Conservation (phyloP, 2,888 invertebrate genomes). For the Diploptera punctata region DNA sequence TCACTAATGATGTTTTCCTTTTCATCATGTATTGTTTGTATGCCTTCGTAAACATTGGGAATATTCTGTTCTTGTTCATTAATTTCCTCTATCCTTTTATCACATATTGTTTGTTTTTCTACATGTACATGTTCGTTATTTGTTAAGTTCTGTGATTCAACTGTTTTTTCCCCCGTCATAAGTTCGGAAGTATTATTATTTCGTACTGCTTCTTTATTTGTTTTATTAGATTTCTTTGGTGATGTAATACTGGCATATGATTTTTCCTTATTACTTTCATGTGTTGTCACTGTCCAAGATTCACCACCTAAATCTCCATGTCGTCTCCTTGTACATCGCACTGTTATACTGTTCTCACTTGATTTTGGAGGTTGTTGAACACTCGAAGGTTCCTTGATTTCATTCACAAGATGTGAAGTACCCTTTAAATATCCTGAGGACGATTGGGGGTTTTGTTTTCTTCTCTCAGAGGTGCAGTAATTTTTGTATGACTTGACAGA, state of each 20-base stretch:
- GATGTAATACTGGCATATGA: constrained; percentile 30
- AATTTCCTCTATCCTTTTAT: not conserved
- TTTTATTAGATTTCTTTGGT: constrained; percentile 35
- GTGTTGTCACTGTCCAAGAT: constrained; percentile 1
- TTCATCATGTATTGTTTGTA: constrained; percentile 17
- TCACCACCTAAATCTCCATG: not conserved
- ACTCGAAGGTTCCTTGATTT: constrained; percentile 41
- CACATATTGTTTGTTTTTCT: not conserved
- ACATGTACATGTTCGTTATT: not conserved
- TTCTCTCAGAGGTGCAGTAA: constrained; percentile 42
- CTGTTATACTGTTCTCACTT: constrained; percentile 23
- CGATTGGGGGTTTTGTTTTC: constrained; percentile 79
- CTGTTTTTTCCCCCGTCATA: not conserved
- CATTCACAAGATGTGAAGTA: constrained; percentile 53
- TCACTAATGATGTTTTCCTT: constrained; percentile 19
- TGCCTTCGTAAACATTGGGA: not conserved
- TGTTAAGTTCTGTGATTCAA: not conserved
- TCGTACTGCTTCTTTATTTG: not conserved
- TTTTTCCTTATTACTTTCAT: not conserved
- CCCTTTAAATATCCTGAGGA: constrained; percentile 86
- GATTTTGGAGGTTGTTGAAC: constrained; percentile 8
- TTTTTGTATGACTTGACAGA: constrained; percentile 40
- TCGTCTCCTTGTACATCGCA: constrained; percentile 26
- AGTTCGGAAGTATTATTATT: not conserved
- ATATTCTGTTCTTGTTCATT: not conserved